Conservation (phyloP, 2,797 vertebrate genomes). For the Xiphophorus birchmanni region DNA sequence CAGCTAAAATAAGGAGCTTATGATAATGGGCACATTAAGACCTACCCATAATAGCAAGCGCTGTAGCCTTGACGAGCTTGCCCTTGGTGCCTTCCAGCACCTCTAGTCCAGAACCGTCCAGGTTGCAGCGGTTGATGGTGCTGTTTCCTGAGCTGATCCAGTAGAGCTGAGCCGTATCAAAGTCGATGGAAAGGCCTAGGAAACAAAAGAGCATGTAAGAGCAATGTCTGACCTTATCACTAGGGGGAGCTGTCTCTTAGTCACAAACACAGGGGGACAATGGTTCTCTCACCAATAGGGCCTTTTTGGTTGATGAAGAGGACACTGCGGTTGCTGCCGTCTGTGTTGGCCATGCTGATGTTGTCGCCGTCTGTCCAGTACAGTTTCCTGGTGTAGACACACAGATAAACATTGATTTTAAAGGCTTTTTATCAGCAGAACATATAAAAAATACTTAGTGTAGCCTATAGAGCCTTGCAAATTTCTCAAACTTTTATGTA, state of each 20-base stretch:
- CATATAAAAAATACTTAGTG: background rate
- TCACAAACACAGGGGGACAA: background rate
- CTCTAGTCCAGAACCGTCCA: constrained; percentile 89
- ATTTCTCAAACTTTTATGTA: background rate
- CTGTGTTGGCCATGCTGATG: constrained; percentile 95
- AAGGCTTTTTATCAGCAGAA: background rate
- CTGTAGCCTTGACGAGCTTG: constrained; percentile 92
- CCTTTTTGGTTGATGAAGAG: constrained; percentile 91
- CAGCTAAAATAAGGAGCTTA: background rate
- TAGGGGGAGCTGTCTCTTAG: constrained; percentile 24
- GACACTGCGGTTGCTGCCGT: constrained; percentile 88
- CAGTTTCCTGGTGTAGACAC: constrained; percentile 84
- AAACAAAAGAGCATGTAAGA: background rate
- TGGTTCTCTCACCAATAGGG: constrained; percentile 86
- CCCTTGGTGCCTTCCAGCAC: constrained; percentile 84
- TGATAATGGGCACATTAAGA: background rate
- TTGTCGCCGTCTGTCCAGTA: constrained; percentile 98
- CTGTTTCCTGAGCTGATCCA: constrained; percentile 96
- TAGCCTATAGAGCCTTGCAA: background rate
- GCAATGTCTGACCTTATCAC: constrained; percentile 26
- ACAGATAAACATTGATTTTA: background rate
- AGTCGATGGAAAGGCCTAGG: constrained; percentile 93
- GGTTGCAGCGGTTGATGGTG: constrained; percentile 91
- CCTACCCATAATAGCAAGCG: constrained; percentile 96
- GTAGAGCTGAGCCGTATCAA: constrained; percentile 88